Evolutionary conservation across 2,888 invertebrate genomes (phyloP), one percentile per base, ranked within the genome.

Genomic region (Calameuta filiformis): DNA sequence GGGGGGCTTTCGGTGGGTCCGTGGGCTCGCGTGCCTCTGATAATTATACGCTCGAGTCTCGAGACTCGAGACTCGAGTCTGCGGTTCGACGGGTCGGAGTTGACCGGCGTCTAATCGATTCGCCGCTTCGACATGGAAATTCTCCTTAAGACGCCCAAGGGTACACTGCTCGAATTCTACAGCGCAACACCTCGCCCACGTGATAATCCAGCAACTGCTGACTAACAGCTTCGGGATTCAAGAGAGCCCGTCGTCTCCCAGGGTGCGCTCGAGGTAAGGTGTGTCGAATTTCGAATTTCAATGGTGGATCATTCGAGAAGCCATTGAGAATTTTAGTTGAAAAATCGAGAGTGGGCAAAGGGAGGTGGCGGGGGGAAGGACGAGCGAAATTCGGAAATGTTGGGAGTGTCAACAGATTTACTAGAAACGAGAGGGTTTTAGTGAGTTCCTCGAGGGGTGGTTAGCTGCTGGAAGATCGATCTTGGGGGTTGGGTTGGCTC

Each of bases 51-150:
- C 89, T 88, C 86, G 86, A 85, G 83, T 69, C 37, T 85, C 86
- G 84, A 83, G 86, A 83, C 33, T 33, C 78, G 75, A 81, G 86
- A 85, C 88, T 89, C 88, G 85, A 86, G 88, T 87, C 87, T 87
- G 85, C 86, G 87, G 89, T 90, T 90, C 90, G 90, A 89, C 90
- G 89, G 89, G 90, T 89, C 90, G 90, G 83, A 88, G 89, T 89
- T 90, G 90, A 90, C 90, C 90, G 88, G 86, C 87, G 88, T 89
- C 89, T 90, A 90, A 90, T 90, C 90, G 89, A 90, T 90, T 89
- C 87, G 85, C 87, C 87, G 89, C 86, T 88, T 87, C 88, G 87
- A 86, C 89, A 89, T 89, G 90, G 90, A 90, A 89, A 90, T 89
- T 87, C 85, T 85, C 82, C 73, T 31, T n/a, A 34, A 34, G 73